Base-by-base conservation (phyloP, 2,888 invertebrate genomes). In the Psylliodes chrysocephalus region DNA sequence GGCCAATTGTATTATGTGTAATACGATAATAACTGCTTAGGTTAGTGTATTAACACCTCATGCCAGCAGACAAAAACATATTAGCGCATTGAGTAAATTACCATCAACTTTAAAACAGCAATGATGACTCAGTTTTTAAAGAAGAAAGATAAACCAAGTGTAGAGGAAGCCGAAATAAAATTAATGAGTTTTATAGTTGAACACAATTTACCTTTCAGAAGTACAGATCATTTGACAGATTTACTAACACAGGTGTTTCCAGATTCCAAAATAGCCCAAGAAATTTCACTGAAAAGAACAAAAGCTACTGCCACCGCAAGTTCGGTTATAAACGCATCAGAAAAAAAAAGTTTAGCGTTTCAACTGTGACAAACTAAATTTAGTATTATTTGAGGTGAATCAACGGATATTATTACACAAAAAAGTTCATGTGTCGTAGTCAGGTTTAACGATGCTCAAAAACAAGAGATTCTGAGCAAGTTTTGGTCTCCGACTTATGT, bases 401-500 rank as follows among this genome's bases (percentile, higher is more conserved):
- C 72, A 2, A 76, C 72, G 10, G 76, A 75, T 52, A 67, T 74
- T 60, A 64, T 67, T 28, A 68, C 70, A 10, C 46, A 60, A 25
- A 75, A 75, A 64, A 68, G 70, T 18, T 60, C 68, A 60, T 73
- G 73, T 54, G 63, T 73, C 18, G 66, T 70, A 40, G 71, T 75
- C 18, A 60, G 72, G 40, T 72, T 60, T 69, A 71, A 67, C 69
- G 67, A 71, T 51, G 17, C 66, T 35, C 60, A 59, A 25, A 10
- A 1, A 10, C 30, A 44, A 44, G 14, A 14, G 17, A 44, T 15
- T 17, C 12, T 44, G 10, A 17, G 17, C 17, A 15, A 44, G 7
- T 49, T 59, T 12, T 59, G 18, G 25, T 15, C 22, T 5, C 19
- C 49, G 12, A 30, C 47, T 1, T 7, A 38, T 6, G 8, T 35